Percentiles rank a stretch among this genome's conserved stretches.
Conservation (phyloP, 1,140 invertebrate species). For the Pogonomyrmex californicus region DNA sequence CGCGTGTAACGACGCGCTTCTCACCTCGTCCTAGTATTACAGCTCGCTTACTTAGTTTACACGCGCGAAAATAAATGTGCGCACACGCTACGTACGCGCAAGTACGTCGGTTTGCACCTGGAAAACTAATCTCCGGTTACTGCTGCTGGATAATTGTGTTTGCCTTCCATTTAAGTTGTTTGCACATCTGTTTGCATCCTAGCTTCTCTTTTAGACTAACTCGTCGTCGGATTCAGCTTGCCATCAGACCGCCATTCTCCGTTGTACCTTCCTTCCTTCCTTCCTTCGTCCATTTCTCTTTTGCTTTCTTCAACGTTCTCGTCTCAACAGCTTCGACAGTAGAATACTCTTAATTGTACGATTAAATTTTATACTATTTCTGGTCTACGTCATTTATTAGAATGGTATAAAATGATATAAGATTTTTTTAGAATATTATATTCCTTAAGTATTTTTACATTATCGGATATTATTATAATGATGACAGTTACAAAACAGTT, state of each 20-base stretch:
- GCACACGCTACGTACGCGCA: constrained; percentile 28
- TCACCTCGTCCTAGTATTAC: constrained; percentile 14
- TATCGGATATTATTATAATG: neutral
- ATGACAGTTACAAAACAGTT: neutral
- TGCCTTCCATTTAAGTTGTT: constrained; percentile 85
- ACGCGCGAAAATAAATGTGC: constrained; percentile 60
- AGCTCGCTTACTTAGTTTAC: constrained; percentile 57
- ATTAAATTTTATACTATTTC: constrained; percentile 38
- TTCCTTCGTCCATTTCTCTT: constrained; percentile 1
- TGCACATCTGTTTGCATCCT: constrained; percentile 80
- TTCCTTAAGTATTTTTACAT: neutral
- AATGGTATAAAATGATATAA: neutral
- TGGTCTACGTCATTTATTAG: neutral
- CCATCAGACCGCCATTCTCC: constrained; percentile 55
- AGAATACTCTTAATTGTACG: constrained; percentile 37
- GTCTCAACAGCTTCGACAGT: neutral
- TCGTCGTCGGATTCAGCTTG: constrained; percentile 63
- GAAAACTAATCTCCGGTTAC: constrained; percentile 73
- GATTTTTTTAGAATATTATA: constrained; percentile 16
- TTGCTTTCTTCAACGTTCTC: constrained; percentile 11
- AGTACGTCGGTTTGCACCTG: constrained; percentile 68
- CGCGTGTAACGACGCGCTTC: constrained; percentile 17
- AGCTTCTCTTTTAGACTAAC: constrained; percentile 60
- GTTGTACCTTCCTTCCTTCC: constrained; percentile 1
- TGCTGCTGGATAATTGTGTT: constrained; percentile 81